These are phyloP conservation scores for Ametastegia equiseti DNA, from an alignment of 2,888 invertebrate genomes.

Conservation along the genomic window DNA sequence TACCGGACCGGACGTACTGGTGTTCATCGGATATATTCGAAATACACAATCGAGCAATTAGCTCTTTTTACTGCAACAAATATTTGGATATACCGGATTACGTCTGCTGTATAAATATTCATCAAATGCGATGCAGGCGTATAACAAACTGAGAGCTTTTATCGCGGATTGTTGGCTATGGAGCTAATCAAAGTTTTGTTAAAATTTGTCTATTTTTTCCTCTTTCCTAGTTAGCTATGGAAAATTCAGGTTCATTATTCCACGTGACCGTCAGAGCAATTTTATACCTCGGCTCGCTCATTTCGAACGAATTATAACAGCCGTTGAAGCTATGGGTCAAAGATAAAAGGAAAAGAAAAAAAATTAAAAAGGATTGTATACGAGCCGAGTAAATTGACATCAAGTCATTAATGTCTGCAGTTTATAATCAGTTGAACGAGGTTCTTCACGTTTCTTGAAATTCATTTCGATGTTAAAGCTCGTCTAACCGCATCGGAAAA, in stretches of 20 bases:
- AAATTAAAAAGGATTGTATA: not conserved
- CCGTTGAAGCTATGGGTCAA: not conserved
- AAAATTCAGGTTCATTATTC: slow-evolving; percentile 37
- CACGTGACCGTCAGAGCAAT: not conserved
- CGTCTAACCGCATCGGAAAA: not conserved
- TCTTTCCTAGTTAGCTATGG: not conserved
- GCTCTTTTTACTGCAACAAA: slow-evolving; percentile 38
- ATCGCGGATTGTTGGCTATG: not conserved
- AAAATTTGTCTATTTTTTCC: not conserved
- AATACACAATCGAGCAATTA: slow-evolving; percentile 18
- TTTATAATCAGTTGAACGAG: not conserved
- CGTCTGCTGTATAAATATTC: slow-evolving; percentile 35
- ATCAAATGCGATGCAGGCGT: not conserved
- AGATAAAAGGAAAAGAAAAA: not conserved
- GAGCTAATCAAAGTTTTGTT: slow-evolving; percentile 29
- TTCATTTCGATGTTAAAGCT: slow-evolving; percentile 15
- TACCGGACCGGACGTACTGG: too few relatives aligned
- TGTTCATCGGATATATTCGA: slow-evolving; percentile 1
- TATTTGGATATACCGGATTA: slow-evolving; percentile 30
- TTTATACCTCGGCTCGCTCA: not conserved
- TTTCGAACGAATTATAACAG: not conserved
- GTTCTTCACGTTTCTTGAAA: not conserved
- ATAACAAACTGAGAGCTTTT: not conserved
- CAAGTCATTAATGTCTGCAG: not conserved
- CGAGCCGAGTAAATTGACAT: not conserved